Base-by-base conservation (phyloP, 2,113 vertebrate genomes). In the Triplophysa rosa region DNA sequence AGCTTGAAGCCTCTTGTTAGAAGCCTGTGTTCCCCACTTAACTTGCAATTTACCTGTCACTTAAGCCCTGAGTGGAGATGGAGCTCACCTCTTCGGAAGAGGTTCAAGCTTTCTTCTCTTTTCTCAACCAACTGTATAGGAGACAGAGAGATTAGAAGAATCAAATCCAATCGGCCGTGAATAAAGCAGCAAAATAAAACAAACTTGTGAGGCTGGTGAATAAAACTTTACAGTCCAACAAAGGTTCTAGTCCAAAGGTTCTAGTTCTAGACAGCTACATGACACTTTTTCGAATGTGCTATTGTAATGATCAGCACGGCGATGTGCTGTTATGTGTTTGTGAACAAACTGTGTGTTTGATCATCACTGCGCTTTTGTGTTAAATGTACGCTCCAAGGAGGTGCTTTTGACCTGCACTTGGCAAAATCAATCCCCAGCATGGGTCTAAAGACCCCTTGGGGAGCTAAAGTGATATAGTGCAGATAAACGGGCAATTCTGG, bases 41-140 rank as follows among this genome's bases (percentile, higher is more conserved):
- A 96, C 95, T 95, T 95, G 93, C 93, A 96, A 96, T 96, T 96
- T 96, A 96, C 94, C 94, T 96, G 95, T 95, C 95, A 95, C 89
- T 93, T 93, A 93, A 92, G 80, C 91, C 90, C 62, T 87, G 88
- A 81, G 88, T 90, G 85, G 84, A 74, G 40, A 88, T 93, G 91
- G 87, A 83, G 83, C 89, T 90, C 91, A 92, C 90, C 89, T 92
- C 87, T 85, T 81, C 69, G 73, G 82, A 84, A 85, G 87, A 80
- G 80, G 78, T 82, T 86, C 80, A 42, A 47, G 29, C 42, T 67
- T 79, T 80, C 23, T 67, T 23, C 23, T 59, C 63, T 4, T 78
- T 81, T 83, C 78, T 87, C 42, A 72, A 69, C 19, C 37, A 85
- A 82, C 81, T 84, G 84, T 86, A 83, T 83, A 87, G 85, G 82